Base-by-base conservation (phyloP, 2,113 vertebrate genomes). In the Eolophus roseicapilla region DNA sequence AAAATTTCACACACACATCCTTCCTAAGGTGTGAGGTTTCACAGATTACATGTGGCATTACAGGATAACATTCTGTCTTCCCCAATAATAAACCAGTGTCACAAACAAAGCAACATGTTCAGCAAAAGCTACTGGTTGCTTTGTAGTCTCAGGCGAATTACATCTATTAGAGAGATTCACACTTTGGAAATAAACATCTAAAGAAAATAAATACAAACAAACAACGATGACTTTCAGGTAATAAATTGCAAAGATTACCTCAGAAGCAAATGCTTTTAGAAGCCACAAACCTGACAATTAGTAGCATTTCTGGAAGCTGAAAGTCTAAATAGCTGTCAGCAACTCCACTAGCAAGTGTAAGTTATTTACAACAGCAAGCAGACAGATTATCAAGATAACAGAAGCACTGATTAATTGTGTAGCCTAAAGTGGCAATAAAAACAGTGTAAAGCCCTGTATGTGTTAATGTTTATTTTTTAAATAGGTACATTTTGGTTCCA, bases 391-490 rank as follows among this genome's bases (percentile, higher is more conserved):
- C 52, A 55, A 79, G 71, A 71, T 59, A 92, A 92, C 88, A 92
- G 95, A 94, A 95, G 73, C 73, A 84, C 88, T 86, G 88, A 95
- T 86, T 93, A 96, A 96, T 79, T 89, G 82, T 44, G 62, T 68
- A 96, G 77, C 74, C 80, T 84, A 79, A 93, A 93, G 75, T 87
- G 79, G 88, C 81, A 95, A 73, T 29, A 91, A 88, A 93, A 89
- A 35, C 47, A 86, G 35, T 8, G 23, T 52, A 91, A 73, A 95
- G 25, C 47, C 47, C 69, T 73, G 31, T 28, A 82, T 17, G 41
- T 73, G 62, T 75, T 65, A 95, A 69, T 47, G 43, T 29, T 82
- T 95, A 69, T 84, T 96, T 88, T 88, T 90, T 89, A 92, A 92
- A 88, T 73, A 91, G 62, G 80, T 75, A 84, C 2, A 1, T 71